Evolutionary conservation across 2,888 invertebrate species (phyloP).

Genomic region (Drosophila borealis): DNA sequence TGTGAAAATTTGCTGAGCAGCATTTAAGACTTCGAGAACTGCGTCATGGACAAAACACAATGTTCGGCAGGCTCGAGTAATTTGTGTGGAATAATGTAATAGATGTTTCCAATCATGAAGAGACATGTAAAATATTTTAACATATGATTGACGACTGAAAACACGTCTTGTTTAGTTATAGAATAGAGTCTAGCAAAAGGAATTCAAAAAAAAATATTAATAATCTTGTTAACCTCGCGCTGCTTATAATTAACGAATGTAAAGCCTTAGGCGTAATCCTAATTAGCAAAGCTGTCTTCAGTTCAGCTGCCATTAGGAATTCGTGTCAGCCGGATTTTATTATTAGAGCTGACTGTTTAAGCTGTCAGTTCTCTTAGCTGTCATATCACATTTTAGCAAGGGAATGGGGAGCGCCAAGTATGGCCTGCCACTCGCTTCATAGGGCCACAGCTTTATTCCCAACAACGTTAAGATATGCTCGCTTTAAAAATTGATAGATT

Average conservation of each 20-base stretch:
- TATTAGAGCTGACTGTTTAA: constrained; percentile 20
- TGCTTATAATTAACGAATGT: constrained; percentile 9
- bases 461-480: not conserved
- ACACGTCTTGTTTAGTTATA: not conserved
- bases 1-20: constrained; percentile 23
- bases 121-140: not conserved
- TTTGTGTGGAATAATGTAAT: constrained; percentile 10
- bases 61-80: constrained; percentile 1
- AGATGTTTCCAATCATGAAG: constrained; percentile 1
- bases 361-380: constrained; percentile 10
- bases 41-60: constrained; percentile 4
- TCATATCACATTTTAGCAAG: constrained; percentile 9
- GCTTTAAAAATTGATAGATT: constrained; percentile 39
- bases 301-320: constrained; percentile 11
- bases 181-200: not conserved
- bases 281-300: constrained; percentile 24
- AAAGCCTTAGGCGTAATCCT: not conserved
- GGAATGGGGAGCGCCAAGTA: constrained; percentile 3
- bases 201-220: too few species aligned
- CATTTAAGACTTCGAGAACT: constrained; percentile 12
- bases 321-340: constrained; percentile 11
- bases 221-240: not conserved
- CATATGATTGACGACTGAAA: not conserved
- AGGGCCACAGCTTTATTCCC: not conserved
- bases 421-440: not conserved